Conservation (phyloP, 2,888 invertebrate species). For the Horisme vitalbata region DNA sequence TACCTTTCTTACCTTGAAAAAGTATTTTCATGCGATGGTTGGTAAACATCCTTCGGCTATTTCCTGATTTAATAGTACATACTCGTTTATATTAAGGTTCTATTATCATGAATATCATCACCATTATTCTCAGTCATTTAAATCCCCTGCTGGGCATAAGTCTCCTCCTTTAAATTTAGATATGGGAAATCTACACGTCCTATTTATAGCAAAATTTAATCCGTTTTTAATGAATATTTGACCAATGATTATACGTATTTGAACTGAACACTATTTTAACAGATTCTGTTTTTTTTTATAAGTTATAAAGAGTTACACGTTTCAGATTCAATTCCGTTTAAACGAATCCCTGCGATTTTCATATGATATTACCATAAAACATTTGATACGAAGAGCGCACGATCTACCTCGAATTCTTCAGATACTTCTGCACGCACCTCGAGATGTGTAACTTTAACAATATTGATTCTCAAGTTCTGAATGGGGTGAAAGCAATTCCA, state of each 20-base stretch:
- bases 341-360: constrained; percentile 25
- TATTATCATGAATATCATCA: no score
- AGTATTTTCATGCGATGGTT: constrained; percentile 1
- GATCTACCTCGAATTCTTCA: constrained; percentile 24
- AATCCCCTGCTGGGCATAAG: no score
- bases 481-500: constrained; percentile 53
- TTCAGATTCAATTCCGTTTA: constrained; percentile 28
- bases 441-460: constrained; percentile 37
- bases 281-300: no score
- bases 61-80: no score
- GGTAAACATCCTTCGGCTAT: background rate
- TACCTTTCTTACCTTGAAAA: background rate
- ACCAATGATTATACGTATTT: no score
- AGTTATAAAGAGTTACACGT: constrained; percentile 5
- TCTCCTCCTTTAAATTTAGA: no score
- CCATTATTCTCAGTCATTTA: no score
- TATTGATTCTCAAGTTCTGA: constrained; percentile 43
- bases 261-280: no score
- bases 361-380: constrained; percentile 29
- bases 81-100: no score
- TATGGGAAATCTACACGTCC: no score
- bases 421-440: constrained; percentile 26
- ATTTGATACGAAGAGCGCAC: constrained; percentile 30
- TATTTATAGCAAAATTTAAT: no score
- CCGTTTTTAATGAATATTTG: no score